Evolutionary conservation across 2,113 vertebrate species (phyloP).

Genomic region (Daphoenositta chrysoptera): DNA sequence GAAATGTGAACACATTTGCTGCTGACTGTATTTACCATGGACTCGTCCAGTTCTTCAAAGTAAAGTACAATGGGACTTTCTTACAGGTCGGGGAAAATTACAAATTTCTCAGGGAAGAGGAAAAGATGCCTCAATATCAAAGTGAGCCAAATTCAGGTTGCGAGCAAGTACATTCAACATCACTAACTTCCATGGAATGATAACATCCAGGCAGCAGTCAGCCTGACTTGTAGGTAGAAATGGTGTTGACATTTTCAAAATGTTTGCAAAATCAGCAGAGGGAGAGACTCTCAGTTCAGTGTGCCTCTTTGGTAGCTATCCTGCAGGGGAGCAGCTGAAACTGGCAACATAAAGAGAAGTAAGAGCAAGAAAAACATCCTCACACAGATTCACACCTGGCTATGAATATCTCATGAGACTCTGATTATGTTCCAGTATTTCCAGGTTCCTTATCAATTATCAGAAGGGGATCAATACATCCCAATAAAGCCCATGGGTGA

Average conservation of each 20-base stretch:
- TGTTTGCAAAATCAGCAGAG: not conserved
- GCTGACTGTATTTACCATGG: constrained; percentile 21
- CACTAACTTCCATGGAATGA: not conserved
- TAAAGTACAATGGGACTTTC: not conserved
- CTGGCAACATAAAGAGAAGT: not conserved
- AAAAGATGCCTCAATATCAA: not conserved
- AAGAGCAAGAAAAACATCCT: not conserved
- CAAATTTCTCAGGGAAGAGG: not conserved
- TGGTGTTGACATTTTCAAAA: not conserved
- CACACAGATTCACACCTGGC: not conserved
- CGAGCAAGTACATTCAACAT: not conserved
- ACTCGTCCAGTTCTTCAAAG: not conserved
- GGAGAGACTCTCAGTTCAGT: not conserved
- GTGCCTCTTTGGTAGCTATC: not conserved
- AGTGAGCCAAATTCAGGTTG: not conserved
- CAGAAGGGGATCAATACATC: not conserved
- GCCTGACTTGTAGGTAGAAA: not conserved
- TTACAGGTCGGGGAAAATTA: not conserved
- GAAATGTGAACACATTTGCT: constrained; percentile 55
- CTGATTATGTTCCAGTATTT: not conserved
- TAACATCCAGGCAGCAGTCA: not conserved
- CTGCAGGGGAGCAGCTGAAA: not conserved
- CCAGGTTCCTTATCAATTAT: not conserved
- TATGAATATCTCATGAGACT: not conserved
- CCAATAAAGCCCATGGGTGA: not conserved